Conservation (phyloP, 2,113 vertebrate genomes). For the Odontophorus gujanensis region DNA sequence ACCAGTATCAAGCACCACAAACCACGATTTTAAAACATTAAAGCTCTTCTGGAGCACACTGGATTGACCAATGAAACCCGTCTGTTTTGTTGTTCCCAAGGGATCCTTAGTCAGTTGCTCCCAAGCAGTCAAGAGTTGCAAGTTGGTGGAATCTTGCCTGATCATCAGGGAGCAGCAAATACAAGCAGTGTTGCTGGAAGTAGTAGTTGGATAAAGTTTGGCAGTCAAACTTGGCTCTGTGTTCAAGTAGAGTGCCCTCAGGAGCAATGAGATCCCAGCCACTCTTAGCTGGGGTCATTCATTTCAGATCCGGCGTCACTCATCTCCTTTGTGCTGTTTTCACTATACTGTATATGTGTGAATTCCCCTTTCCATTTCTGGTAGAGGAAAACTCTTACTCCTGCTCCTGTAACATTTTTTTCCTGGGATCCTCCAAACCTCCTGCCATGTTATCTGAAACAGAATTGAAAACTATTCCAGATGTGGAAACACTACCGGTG, state of each 20-base stretch:
- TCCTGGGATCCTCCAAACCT: not conserved
- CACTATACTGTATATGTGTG: not conserved
- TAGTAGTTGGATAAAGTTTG: not conserved
- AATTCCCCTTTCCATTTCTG: not conserved
- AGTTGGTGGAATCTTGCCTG: not conserved
- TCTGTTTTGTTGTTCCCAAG: not conserved
- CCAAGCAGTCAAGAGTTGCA: not conserved
- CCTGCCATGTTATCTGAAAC: not conserved
- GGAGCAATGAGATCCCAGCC: not conserved
- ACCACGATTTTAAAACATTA: not conserved
- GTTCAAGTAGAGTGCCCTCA: not conserved
- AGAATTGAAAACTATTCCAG: not conserved
- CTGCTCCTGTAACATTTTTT: not conserved
- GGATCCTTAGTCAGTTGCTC: not conserved
- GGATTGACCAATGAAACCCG: accelerated
- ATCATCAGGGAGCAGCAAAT: not conserved
- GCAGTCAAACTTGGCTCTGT: not conserved
- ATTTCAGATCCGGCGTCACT: not conserved
- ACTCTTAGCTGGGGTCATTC: not conserved
- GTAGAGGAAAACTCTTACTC: not conserved
- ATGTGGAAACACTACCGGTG: not conserved
- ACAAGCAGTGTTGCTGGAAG: not conserved
- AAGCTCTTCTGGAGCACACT: not conserved
- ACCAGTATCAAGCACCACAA: not conserved
- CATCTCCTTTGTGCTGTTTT: not conserved